A percentile compares a stretch with the other conserved stretches of the same genome.
Evolutionary conservation across 1,140 invertebrate genomes (phyloP).

Genomic region (Panagrolaimus sp.): DNA sequence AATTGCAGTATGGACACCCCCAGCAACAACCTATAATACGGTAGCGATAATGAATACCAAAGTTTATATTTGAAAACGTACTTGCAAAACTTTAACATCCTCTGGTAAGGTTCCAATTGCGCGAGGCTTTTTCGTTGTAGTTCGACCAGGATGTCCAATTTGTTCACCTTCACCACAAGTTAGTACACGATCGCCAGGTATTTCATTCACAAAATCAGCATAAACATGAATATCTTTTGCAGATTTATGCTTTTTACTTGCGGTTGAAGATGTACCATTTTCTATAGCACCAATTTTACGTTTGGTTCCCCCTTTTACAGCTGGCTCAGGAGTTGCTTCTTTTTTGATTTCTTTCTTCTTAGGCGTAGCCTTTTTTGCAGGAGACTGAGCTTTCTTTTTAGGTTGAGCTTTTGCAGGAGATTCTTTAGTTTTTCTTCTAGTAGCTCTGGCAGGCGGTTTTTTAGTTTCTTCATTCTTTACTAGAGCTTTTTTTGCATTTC

Average conservation of each 20-base stretch:
- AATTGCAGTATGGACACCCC: conserved; percentile 52
- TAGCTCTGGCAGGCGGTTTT: too few species aligned
- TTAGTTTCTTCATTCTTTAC: too few species aligned
- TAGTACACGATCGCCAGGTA: conserved; percentile 32
- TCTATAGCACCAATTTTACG: not conserved
- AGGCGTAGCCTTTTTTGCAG: not conserved
- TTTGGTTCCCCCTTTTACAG: not conserved
- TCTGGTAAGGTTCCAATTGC: conserved; percentile 48
- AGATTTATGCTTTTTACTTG: not conserved
- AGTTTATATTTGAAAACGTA: conserved; percentile 7
- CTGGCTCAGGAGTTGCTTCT: not conserved
- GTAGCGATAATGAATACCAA: conserved; percentile 15
- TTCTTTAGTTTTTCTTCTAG: too few species aligned
- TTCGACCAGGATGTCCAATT: conserved; percentile 51
- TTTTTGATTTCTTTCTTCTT: not conserved
- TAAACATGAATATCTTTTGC: not conserved
- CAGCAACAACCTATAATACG: conserved; percentile 41
- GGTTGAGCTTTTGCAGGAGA: not conserved
- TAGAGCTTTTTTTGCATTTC: too few species aligned
- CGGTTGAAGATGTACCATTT: not conserved
- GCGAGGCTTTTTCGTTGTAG: conserved; percentile 49
- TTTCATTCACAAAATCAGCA: not conserved
- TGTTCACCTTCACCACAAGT: conserved; percentile 51
- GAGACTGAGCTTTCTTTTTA: not conserved
- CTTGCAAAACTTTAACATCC: conserved; percentile 40